A percentile compares a stretch with the other conserved stretches of the same genome.
phyloP scores from a whole-genome alignment of 2,113 vertebrate species.

The Lamprotornis superbus region DNA sequence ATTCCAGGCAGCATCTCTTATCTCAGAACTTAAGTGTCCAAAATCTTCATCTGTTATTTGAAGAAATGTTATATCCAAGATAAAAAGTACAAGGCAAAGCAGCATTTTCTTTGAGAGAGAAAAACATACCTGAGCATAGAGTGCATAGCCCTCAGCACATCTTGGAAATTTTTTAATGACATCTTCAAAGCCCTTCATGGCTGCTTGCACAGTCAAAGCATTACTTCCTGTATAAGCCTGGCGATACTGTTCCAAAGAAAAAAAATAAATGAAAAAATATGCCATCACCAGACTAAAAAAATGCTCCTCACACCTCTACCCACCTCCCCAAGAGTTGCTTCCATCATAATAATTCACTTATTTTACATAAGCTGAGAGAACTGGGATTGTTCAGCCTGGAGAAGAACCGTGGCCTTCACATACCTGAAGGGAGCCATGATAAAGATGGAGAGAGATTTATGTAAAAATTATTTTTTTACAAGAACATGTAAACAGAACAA shows the following conservation, averaged over 20 bases:
- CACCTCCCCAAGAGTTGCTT: background rate
- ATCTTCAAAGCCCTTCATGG: constrained; percentile 96
- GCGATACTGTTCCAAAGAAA: constrained; percentile 82
- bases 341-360: background rate
- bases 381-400: background rate
- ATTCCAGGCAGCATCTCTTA: background rate
- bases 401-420: background rate
- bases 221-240: constrained; percentile 98
- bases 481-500: background rate
- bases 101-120: background rate
- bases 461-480: background rate
- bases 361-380: background rate
- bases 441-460: background rate
- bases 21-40: background rate
- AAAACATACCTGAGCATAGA: constrained; percentile 92
- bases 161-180: constrained; percentile 92
- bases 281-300: background rate
- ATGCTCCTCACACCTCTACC: background rate
- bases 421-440: background rate
- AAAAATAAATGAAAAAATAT: background rate
- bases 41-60: background rate
- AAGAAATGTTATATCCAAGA: background rate
- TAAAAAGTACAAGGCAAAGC: background rate
- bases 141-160: constrained; percentile 96
- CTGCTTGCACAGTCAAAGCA: constrained; percentile 89